These are phyloP conservation scores for Lamellibrachia satsuma DNA, from an alignment of 2,888 invertebrate species.

Conservation along the genomic window DNA sequence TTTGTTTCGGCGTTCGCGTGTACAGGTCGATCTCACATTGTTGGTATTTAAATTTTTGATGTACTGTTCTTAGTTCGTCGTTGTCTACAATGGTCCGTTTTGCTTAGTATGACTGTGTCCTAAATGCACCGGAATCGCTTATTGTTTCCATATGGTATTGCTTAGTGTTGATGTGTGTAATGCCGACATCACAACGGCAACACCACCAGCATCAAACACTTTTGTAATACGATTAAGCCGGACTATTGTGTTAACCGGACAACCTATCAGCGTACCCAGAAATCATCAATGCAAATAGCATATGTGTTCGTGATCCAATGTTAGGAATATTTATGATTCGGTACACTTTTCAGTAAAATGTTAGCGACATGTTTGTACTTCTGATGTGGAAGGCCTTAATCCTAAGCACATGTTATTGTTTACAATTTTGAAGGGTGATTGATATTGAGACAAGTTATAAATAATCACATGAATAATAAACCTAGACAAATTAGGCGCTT, in stretches of 20 bases:
- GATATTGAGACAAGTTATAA: no score
- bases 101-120: neutral
- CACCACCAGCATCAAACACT: neutral
- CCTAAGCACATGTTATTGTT: no score
- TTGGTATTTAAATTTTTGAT: neutral
- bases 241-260: neutral
- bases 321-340: neutral
- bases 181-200: neutral
- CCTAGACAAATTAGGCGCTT: no score
- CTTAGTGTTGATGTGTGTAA: neutral
- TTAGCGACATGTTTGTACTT: no score
- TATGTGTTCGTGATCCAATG: neutral
- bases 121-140: neutral
- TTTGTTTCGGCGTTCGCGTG: neutral
- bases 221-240: neutral
- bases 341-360: no score
- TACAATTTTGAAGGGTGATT: no score
- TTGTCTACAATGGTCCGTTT: neutral
- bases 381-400: no score
- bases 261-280: neutral
- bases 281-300: neutral
- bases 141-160: neutral
- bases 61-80: neutral
- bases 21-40: neutral
- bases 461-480: no score